These are phyloP conservation scores for Sinosuthora webbiana DNA, from an alignment of 2,113 vertebrate species.

Conservation along the genomic window DNA sequence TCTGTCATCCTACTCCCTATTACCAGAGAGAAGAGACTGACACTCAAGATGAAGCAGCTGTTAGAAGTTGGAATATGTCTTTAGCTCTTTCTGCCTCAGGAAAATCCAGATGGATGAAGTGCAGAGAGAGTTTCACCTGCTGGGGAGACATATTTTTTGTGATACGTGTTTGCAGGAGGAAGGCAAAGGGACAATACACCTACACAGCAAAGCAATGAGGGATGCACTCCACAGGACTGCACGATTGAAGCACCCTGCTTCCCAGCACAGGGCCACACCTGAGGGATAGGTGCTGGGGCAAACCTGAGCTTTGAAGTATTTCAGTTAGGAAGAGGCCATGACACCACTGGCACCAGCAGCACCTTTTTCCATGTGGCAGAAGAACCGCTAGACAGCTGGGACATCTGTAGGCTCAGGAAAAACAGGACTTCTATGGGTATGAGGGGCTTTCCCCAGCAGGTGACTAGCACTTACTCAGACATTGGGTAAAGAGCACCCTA, in stretches of 20 bases:
- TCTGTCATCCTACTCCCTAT: background rate
- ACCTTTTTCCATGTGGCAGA: background rate
- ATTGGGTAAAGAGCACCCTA: background rate
- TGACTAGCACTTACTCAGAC: background rate
- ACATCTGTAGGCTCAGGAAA: background rate
- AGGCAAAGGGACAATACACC: background rate
- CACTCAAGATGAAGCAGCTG: background rate
- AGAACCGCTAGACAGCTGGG: background rate
- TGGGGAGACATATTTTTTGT: background rate
- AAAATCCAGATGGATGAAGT: background rate
- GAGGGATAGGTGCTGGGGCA: background rate
- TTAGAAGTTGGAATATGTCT: background rate
- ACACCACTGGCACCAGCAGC: fast-evolving
- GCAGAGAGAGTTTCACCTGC: background rate
- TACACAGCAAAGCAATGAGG: background rate
- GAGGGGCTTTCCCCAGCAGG: background rate
- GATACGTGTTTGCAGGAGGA: background rate
- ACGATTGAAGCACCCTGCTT: background rate
- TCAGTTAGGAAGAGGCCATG: background rate
- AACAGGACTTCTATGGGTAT: fast-evolving
- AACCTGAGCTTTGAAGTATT: background rate
- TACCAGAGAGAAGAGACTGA: background rate
- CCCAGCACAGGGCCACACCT: background rate
- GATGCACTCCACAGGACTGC: background rate
- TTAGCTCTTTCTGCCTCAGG: background rate